These are phyloP conservation scores for Chrysolina haemoptera DNA, from an alignment of 2,888 invertebrate species.

Conservation along the genomic window DNA sequence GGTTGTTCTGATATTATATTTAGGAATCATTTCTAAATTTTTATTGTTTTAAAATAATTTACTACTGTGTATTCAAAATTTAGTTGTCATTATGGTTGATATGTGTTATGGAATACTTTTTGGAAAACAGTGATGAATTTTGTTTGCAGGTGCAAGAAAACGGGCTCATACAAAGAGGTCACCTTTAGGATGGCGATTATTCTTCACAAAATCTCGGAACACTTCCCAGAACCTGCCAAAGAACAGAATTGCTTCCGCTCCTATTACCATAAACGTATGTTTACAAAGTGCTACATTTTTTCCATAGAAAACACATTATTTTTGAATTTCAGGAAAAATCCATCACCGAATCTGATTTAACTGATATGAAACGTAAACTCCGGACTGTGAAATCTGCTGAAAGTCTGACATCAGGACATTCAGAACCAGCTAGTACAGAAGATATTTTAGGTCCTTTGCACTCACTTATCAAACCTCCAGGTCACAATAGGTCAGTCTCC, in stretches of 20 bases:
- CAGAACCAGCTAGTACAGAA: constrained; percentile 65
- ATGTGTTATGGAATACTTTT: no score
- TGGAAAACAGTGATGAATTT: not conserved
- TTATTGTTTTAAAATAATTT: no score
- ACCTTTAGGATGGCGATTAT: constrained; percentile 84
- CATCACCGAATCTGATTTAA: constrained; percentile 67
- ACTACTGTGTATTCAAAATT: no score
- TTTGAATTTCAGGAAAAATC: constrained; percentile 65
- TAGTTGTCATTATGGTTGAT: no score
- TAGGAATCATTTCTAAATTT: no score
- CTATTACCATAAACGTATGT: constrained; percentile 63
- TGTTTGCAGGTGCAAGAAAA: constrained; percentile 70
- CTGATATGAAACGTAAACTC: constrained; percentile 71
- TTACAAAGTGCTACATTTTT: not conserved
- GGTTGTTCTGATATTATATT: no score
- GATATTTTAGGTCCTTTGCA: constrained; percentile 70
- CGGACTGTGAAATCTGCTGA: constrained; percentile 82
- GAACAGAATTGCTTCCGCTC: constrained; percentile 72
- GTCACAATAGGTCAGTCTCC: constrained; percentile 83
- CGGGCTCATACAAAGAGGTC: constrained; percentile 79
- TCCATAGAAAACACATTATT: constrained; percentile 3
- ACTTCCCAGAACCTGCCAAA: constrained; percentile 67
- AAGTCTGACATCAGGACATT: constrained; percentile 73
- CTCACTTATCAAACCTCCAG: constrained; percentile 69
- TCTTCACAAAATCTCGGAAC: constrained; percentile 76